A percentile compares a stretch with the other conserved stretches of the same genome.
Conservation (phyloP, 2,113 vertebrate genomes). For the Pelusios castaneus region DNA sequence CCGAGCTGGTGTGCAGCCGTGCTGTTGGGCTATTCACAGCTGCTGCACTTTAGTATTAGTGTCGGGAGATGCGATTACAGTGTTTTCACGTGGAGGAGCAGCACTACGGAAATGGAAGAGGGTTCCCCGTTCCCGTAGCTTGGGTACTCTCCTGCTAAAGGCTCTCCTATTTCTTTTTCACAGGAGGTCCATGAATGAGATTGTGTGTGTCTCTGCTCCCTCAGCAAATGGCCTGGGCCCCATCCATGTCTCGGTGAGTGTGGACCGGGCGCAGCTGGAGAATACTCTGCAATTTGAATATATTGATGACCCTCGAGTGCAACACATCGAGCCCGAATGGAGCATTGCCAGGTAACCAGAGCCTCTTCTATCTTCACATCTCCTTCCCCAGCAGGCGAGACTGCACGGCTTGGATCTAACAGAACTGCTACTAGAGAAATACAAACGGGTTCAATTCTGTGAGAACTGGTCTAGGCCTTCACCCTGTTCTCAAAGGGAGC, state of each 20-base stretch:
- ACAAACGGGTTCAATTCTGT: not conserved
- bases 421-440: not conserved
- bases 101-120: not conserved
- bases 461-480: not conserved
- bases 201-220: slow-evolving; percentile 90
- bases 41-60: not conserved
- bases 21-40: not conserved
- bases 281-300: slow-evolving; percentile 91
- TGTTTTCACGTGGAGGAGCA: not conserved
- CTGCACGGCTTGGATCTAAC: too few relatives aligned
- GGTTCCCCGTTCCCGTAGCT: accelerated
- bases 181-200: slow-evolving; percentile 92
- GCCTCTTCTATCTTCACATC: not conserved
- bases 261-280: slow-evolving; percentile 89
- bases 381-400: accelerated
- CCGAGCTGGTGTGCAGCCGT: not conserved
- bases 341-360: slow-evolving; percentile 91
- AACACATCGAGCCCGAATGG: slow-evolving; percentile 95
- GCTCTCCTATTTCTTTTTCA: not conserved
- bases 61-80: not conserved
- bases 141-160: accelerated
- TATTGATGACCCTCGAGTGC: slow-evolving; percentile 94
- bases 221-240: slow-evolving; percentile 88
- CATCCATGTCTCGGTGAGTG: slow-evolving; percentile 88
- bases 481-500: not conserved